These are phyloP conservation scores for Eudyptes chrysolophus DNA, from an alignment of 2,113 vertebrate genomes.

Conservation along the genomic window DNA sequence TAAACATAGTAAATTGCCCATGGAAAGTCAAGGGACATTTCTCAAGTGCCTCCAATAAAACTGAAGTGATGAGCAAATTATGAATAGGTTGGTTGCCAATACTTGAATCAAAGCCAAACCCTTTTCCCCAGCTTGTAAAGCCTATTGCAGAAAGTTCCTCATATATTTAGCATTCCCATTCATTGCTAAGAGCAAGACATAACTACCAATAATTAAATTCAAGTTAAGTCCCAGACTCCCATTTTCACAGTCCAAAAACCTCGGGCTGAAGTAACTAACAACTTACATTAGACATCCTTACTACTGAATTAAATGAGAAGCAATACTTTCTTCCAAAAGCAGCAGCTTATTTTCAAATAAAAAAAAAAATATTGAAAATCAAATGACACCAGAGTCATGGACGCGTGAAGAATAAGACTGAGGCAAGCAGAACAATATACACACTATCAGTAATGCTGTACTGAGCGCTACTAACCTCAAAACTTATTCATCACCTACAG, in stretches of 20 bases:
- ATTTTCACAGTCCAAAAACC: not conserved
- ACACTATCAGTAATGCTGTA: rapidly evolving
- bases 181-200: not conserved
- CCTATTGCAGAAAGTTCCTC: not conserved
- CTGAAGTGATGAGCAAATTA: not conserved
- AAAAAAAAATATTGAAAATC: not conserved
- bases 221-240: not conserved
- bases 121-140: not conserved
- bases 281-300: not conserved
- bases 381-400: not conserved
- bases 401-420: not conserved
- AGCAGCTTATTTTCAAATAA: not conserved
- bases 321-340: not conserved
- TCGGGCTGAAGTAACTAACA: not conserved
- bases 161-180: not conserved
- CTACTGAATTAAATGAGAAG: not conserved
- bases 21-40: not conserved
- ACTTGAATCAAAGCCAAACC: not conserved
- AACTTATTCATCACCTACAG: not conserved
- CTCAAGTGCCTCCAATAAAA: not conserved
- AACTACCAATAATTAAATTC: not conserved
- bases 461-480: not conserved
- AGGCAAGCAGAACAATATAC: not conserved
- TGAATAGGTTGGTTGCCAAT: not conserved
- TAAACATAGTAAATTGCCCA: not conserved